phyloP scores from a whole-genome alignment of 2,113 vertebrate genomes.

The Haplochromis vanheusdeni region DNA sequence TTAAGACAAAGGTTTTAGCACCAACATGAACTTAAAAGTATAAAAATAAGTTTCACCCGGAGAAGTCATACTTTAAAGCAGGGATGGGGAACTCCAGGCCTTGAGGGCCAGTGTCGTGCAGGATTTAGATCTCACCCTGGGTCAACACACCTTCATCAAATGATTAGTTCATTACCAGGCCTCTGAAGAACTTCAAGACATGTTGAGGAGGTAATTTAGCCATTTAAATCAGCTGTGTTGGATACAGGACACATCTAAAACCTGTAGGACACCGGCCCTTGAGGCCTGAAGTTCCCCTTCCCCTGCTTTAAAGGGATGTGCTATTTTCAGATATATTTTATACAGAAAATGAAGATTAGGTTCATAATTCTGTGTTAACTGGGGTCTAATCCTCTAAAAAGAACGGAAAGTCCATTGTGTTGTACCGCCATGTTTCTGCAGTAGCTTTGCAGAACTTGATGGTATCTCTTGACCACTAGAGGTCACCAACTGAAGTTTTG shows the following conservation, averaged over 20 bases:
- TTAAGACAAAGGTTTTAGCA: neutral
- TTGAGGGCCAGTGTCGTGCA: neutral
- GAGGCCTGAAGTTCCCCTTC: neutral
- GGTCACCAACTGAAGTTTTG: neutral
- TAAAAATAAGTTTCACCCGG: neutral
- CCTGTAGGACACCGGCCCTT: neutral
- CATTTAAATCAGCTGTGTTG: neutral
- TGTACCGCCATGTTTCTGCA: rapidly evolving
- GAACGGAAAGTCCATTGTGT: rapidly evolving
- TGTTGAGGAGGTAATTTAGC: neutral
- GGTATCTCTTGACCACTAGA: rapidly evolving
- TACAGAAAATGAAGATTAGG: rapidly evolving
- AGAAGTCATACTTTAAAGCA: neutral
- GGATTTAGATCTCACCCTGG: rapidly evolving
- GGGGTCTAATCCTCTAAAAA: neutral
- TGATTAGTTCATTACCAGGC: rapidly evolving
- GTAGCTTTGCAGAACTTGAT: neutral
- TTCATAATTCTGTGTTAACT: neutral
- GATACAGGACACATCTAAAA: neutral
- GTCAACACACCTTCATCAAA: neutral
- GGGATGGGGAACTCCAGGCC: neutral
- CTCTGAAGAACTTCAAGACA: neutral
- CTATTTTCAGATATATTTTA: neutral
- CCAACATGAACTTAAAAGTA: neutral
- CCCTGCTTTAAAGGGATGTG: neutral